phyloP scores from a whole-genome alignment of 1,140 invertebrate genomes.

The Armadillidium nasatum region DNA sequence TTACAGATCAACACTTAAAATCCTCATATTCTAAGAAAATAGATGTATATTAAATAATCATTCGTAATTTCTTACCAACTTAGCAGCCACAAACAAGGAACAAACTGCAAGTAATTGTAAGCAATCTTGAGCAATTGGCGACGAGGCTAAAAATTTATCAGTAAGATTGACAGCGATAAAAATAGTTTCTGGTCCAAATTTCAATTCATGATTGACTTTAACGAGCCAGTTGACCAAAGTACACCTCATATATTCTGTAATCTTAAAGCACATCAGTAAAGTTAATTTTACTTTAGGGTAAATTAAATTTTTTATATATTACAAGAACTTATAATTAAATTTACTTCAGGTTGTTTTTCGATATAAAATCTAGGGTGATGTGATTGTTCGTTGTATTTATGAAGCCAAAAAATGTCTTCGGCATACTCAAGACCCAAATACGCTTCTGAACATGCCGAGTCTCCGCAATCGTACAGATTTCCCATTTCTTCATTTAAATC shows the following conservation, averaged over 20 bases:
- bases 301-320: background rate
- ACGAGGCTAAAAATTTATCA: constrained; percentile 21
- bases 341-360: constrained; percentile 39
- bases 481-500: constrained; percentile 36
- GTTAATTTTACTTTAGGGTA: no score
- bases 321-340: background rate
- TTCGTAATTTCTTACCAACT: constrained; percentile 21
- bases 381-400: constrained; percentile 23
- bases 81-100: constrained; percentile 25
- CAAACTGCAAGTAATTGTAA: constrained; percentile 24
- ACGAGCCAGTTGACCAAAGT: constrained; percentile 30
- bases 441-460: constrained; percentile 26
- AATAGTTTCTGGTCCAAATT: constrained; percentile 28
- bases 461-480: background rate
- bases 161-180: constrained; percentile 27
- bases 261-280: background rate
- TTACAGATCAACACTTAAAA: no score
- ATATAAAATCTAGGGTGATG: constrained; percentile 34
- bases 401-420: constrained; percentile 34
- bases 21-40: no score
- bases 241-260: constrained; percentile 26
- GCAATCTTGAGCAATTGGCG: constrained; percentile 28
- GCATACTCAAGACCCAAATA: constrained; percentile 36
- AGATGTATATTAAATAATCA: no score
- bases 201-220: constrained; percentile 26